Percentiles rank a stretch among this genome's conserved stretches.
phyloP scores from a whole-genome alignment of 2,888 invertebrate species.

The Chorisops tibialis region DNA sequence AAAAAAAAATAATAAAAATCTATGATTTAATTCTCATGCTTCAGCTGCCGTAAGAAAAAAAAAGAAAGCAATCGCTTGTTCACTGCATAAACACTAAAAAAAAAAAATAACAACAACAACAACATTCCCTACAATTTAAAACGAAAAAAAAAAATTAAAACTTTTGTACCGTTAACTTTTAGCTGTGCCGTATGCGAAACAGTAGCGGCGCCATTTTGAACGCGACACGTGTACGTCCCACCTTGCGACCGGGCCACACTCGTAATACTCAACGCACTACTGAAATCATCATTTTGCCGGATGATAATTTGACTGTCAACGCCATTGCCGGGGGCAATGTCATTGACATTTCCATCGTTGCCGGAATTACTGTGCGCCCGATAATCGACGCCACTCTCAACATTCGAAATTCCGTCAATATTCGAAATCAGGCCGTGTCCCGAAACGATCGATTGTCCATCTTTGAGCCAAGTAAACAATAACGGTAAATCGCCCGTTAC shows the following conservation, averaged over 20 bases:
- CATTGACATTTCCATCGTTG: not conserved
- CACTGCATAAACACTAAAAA: too few species aligned
- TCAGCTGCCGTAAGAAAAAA: too few species aligned
- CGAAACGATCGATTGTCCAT: conserved; percentile 52
- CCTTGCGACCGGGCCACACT: conserved; percentile 58
- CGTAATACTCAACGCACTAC: conserved; percentile 59
- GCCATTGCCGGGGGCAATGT: not conserved
- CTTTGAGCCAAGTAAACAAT: conserved; percentile 62
- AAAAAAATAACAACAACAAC: too few species aligned
- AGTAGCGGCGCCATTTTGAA: conserved; percentile 59
- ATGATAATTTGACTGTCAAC: conserved; percentile 53
- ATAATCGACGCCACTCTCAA: conserved; percentile 39
- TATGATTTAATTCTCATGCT: too few species aligned
- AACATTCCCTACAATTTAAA: too few species aligned
- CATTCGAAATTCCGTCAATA: conserved; percentile 38
- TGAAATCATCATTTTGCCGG: conserved; percentile 60
- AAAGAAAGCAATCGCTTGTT: too few species aligned
- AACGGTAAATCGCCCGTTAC: conserved; percentile 63
- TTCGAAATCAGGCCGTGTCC: conserved; percentile 33
- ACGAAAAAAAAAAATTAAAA: not conserved
- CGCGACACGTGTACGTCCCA: conserved; percentile 61
- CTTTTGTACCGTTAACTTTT: conserved; percentile 58
- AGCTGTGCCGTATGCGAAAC: conserved; percentile 59
- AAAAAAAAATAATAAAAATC: too few species aligned
- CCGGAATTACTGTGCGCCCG: conserved; percentile 9